Base-by-base conservation (phyloP, 30 jellyfish, hydroid and myxozoan species). In the Hydractinia echinata region DNA sequence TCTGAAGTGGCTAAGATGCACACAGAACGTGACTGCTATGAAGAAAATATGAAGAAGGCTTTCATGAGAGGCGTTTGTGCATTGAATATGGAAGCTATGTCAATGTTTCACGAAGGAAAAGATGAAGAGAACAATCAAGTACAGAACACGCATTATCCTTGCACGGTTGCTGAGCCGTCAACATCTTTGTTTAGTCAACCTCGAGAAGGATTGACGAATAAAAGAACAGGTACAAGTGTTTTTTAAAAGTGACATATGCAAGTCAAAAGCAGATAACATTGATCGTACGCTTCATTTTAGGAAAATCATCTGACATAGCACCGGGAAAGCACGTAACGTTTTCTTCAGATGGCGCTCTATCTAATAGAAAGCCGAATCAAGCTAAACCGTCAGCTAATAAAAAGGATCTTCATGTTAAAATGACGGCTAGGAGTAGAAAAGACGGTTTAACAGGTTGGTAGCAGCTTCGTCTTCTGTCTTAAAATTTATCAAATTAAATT, bases 31-130 rank as follows among this genome's bases (percentile, higher is more conserved):
- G 98, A 87, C 21, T 60, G 55, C 49, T 92, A 92, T 60, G 98
- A 92, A 61, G 98, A 92, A 76, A 87, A 89, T 16, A 92, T 92
- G 98, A 92, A 92, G 79, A 92, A 92, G 67, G 98, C 98, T 1
- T 92, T 92, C 67, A 92, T 92, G 98, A 70, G 98, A 66, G 98
- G 98, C 6, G 98, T 92, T 7, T 92, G 98, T 61, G 98, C 98
- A 7, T 66, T 92, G 53, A 92, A 92, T 67, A 86, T 92, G 96
- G 98, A 92, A 76, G 98, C 98, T n/a, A 92, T 92, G 96, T 67
- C 76, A 49, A 92, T 92, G 96, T 92, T 92, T 78, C 72, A 82
- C 54, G 96, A 80, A 61, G 87, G 83, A 16, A 88, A 73, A 11
- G 81, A 67, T 8, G 97, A 89, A 52, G 53, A 11, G 15, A 58